Conservation (phyloP, 2,797 vertebrate genomes). For the Salmo trutta region DNA sequence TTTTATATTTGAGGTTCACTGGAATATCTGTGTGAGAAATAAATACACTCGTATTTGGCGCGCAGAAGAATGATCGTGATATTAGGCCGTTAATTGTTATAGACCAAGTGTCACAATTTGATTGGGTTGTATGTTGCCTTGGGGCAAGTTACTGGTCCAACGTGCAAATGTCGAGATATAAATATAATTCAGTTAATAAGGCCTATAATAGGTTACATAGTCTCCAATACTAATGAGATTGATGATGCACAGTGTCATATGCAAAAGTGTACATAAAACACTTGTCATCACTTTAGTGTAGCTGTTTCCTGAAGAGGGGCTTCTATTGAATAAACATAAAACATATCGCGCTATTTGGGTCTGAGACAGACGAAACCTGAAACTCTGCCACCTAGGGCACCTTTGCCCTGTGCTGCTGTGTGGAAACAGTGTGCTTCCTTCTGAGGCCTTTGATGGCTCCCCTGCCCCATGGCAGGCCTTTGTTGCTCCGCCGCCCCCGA, state of each 20-base stretch:
- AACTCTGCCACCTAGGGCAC: slow-evolving; percentile 27
- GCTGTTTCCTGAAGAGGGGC: background rate
- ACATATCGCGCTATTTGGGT: background rate
- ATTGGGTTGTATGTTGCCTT: too few relatives aligned
- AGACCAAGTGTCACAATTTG: background rate
- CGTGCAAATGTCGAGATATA: background rate
- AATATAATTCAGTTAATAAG: background rate
- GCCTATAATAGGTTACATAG: too few relatives aligned
- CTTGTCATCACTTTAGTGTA: background rate
- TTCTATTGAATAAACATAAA: background rate
- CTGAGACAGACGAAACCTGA: background rate
- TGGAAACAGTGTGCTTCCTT: slow-evolving; percentile 70
- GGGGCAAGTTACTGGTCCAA: background rate
- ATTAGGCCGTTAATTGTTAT: background rate
- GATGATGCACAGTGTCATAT: background rate
- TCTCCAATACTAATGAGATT: too few relatives aligned
- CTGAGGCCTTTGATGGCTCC: slow-evolving; percentile 54
- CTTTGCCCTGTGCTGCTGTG: slow-evolving; percentile 51
- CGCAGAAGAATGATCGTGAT: background rate
- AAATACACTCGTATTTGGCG: background rate
- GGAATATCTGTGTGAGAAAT: background rate
- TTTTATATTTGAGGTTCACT: background rate
- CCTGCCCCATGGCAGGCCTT: slow-evolving; percentile 34
- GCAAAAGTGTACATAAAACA: background rate
- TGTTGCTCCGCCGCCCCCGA: slow-evolving; percentile 54